phyloP scores from a whole-genome alignment of 2,888 invertebrate genomes.

The Elmis aenea region DNA sequence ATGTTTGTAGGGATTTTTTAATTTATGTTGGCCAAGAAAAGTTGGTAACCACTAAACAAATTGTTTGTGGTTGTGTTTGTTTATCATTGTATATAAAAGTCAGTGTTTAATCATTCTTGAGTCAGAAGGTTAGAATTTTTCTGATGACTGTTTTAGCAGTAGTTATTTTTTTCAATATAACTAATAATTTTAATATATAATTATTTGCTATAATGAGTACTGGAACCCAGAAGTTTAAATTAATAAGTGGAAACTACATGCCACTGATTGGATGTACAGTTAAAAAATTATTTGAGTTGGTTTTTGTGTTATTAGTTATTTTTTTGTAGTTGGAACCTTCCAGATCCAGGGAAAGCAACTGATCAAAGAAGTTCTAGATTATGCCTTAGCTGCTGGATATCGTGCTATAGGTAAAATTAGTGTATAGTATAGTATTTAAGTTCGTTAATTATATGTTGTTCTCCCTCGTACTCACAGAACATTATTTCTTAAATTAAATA shows the following conservation, averaged over 20 bases:
- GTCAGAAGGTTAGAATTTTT: too few relatives aligned
- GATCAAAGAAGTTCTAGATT: conserved; percentile 55
- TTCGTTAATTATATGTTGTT: background rate
- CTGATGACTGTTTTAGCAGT: too few relatives aligned
- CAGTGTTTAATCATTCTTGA: too few relatives aligned
- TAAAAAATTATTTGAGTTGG: background rate
- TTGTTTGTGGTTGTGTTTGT: too few relatives aligned
- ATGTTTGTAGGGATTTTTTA: too few relatives aligned
- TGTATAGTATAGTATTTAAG: conserved; percentile 5
- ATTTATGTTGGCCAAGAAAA: too few relatives aligned
- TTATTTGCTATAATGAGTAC: conserved; percentile 14
- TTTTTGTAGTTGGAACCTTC: conserved; percentile 59
- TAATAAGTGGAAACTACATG: conserved; percentile 50
- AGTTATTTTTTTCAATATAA: too few relatives aligned
- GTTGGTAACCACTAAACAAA: too few relatives aligned
- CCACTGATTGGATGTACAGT: conserved; percentile 55
- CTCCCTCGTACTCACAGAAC: too few relatives aligned
- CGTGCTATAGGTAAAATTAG: conserved; percentile 67
- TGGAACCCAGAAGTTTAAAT: conserved; percentile 27
- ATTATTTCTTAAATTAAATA: background rate
- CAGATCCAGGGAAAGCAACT: conserved; percentile 51
- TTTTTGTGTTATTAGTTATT: conserved; percentile 1
- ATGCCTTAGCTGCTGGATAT: conserved; percentile 63
- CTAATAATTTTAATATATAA: too few relatives aligned
- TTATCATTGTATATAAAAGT: too few relatives aligned